Evolutionary conservation across 1,140 invertebrate species (phyloP).

Genomic region (Rhagoletis zephyria): DNA sequence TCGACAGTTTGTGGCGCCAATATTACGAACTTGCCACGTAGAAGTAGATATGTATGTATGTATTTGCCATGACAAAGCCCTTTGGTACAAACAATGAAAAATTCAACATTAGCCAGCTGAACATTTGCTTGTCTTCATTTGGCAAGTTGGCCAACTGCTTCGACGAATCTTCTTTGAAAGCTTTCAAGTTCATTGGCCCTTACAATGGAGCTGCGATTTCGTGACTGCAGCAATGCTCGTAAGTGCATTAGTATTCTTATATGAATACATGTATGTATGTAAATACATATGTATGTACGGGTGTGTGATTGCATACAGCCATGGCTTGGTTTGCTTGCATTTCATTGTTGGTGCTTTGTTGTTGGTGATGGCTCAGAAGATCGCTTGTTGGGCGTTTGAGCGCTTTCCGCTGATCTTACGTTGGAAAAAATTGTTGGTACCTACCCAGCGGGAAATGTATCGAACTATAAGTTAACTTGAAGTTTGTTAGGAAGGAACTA

Average conservation of each 20-base stretch:
- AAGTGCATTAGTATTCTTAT: too few relatives aligned
- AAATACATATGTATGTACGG: neutral
- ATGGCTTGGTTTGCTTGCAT: neutral
- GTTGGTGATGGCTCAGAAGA: too few relatives aligned
- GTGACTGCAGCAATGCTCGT: neutral
- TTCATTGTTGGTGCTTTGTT: neutral
- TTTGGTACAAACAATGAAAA: too few relatives aligned
- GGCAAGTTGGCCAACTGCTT: constrained; percentile 2
- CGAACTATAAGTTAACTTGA: too few relatives aligned
- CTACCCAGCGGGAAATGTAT: neutral
- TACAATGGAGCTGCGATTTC: constrained; percentile 15
- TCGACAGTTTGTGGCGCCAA: constrained; percentile 1
- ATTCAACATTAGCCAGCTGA: neutral
- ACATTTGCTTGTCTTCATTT: neutral
- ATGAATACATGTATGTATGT: too few relatives aligned
- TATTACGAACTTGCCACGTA: constrained; percentile 12
- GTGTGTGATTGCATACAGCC: neutral
- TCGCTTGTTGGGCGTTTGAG: neutral
- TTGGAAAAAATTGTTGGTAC: neutral
- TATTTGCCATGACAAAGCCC: too few relatives aligned
- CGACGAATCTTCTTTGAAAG: constrained; percentile 2
- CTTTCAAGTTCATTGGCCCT: constrained; percentile 52
- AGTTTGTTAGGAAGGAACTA: too few relatives aligned
- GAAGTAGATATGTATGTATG: too few relatives aligned
- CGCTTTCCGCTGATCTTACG: neutral